Evolutionary conservation across 2,888 invertebrate species (phyloP).

Genomic region (Noctua pronuba): DNA sequence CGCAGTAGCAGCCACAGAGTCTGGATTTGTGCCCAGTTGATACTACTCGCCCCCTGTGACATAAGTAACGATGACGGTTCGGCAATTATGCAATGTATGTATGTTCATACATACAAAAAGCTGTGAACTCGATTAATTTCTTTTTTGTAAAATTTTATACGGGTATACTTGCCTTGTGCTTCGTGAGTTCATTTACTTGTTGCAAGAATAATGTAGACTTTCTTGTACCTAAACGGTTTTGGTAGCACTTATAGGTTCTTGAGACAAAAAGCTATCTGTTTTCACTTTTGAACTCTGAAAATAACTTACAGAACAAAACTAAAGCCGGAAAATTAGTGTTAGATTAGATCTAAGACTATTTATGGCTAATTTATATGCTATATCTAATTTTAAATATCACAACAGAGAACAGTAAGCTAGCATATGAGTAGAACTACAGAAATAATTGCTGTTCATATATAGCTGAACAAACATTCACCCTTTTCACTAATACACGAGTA

Average conservation of each 20-base stretch:
- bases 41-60: neutral
- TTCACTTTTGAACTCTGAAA: neutral
- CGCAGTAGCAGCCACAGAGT: neutral
- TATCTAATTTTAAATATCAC: neutral
- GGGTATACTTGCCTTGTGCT: slow-evolving; percentile 30
- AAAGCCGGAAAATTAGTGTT: neutral
- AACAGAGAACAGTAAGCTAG: neutral
- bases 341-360: neutral
- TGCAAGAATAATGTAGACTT: slow-evolving; percentile 3
- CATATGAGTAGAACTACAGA: neutral
- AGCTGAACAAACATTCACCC: slow-evolving; percentile 2
- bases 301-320: neutral
- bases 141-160: slow-evolving; percentile 39
- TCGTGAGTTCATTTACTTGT: slow-evolving; percentile 7
- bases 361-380: neutral
- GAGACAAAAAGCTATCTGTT: neutral
- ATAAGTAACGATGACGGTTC: neutral
- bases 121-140: slow-evolving; percentile 10
- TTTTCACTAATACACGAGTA: slow-evolving; percentile 12
- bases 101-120: neutral
- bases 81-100: neutral
- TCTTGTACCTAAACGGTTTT: slow-evolving; percentile 15
- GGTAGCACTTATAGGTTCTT: neutral
- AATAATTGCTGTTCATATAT: slow-evolving; percentile 13
- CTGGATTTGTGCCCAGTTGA: neutral